Evolutionary conservation across 37 sponge, comb jelly and placozoan genomes (phyloP).

Genomic region (Beroe ovata): DNA sequence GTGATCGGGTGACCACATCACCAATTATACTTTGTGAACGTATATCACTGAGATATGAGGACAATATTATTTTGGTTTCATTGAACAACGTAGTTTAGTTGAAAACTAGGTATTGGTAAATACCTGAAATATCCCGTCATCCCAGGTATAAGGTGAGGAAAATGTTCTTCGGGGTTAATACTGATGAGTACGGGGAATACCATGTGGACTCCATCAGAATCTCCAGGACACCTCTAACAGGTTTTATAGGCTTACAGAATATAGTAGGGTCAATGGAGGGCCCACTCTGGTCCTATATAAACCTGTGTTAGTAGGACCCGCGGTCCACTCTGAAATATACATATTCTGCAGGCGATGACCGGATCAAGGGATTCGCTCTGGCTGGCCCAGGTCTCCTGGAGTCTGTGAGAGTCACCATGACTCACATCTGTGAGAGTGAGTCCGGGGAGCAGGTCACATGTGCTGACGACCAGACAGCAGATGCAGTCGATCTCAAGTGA

Average conservation of each 20-base stretch:
- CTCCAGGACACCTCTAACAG: slow-evolving; percentile 35
- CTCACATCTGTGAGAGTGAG: background rate
- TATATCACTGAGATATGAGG: too few relatives aligned
- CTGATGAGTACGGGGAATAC: background rate
- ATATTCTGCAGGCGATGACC: slow-evolving; percentile 11
- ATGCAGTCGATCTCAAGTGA: background rate
- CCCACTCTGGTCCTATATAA: too few relatives aligned
- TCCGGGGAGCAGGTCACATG: background rate
- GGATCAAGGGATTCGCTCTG: slow-evolving; percentile 49
- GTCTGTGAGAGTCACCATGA: background rate
- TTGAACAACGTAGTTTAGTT: too few relatives aligned
- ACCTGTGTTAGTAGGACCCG: too few relatives aligned
- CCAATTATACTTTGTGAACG: too few relatives aligned
- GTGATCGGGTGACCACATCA: too few relatives aligned
- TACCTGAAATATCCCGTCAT: background rate
- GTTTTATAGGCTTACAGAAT: too few relatives aligned
- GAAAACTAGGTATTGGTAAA: too few relatives aligned
- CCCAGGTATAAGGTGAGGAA: background rate
- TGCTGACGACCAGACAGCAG: background rate
- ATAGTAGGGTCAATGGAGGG: too few relatives aligned
- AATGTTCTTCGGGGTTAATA: slow-evolving; percentile 14
- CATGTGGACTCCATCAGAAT: slow-evolving; percentile 20
- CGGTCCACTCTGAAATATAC: too few relatives aligned
- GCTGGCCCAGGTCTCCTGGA: slow-evolving; percentile 20
- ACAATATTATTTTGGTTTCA: too few relatives aligned